phyloP scores from a whole-genome alignment of 2,113 vertebrate species.

The Chrysochloris asiatica region DNA sequence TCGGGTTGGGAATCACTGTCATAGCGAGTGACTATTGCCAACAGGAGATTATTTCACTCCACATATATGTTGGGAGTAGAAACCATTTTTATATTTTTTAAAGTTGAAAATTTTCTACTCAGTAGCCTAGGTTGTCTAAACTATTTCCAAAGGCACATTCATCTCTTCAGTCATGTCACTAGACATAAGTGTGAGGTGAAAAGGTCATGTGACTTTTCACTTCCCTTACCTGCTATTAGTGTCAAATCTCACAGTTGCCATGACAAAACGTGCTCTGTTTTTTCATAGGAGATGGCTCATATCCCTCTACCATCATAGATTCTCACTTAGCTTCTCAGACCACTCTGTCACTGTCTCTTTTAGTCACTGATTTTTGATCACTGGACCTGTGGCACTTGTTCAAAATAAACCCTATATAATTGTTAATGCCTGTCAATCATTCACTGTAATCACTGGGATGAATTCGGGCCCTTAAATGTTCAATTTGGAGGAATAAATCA shows the following conservation, averaged over 20 bases:
- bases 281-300: neutral
- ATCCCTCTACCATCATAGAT: neutral
- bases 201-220: neutral
- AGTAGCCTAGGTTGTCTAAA: neutral
- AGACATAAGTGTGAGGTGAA: neutral
- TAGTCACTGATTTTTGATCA: neutral
- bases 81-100: no score
- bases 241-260: neutral
- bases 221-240: neutral
- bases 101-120: slow-evolving; percentile 3
- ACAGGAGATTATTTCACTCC: neutral
- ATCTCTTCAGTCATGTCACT: neutral
- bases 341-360: neutral
- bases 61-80: no score
- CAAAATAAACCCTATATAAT: neutral
- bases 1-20: neutral
- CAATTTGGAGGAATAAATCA: neutral
- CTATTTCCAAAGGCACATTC: neutral
- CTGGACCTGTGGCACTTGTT: neutral
- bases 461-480: neutral
- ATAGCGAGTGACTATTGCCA: neutral
- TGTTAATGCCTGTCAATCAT: neutral
- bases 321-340: neutral
- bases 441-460: neutral
- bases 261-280: neutral